Conservation (phyloP, 2,797 vertebrate genomes). For the Mallotus villosus region DNA sequence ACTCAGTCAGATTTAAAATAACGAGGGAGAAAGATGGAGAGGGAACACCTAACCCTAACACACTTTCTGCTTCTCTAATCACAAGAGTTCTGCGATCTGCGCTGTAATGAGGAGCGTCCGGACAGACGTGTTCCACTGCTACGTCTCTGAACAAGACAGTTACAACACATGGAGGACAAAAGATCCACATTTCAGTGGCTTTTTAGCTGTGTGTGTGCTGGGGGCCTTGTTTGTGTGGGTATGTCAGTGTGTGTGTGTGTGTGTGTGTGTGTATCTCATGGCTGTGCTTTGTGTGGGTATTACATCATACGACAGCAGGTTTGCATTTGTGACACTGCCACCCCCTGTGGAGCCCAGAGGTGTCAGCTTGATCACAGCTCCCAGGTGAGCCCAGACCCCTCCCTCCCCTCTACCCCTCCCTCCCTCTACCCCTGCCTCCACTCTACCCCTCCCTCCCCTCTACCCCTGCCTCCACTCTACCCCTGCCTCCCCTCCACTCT, state of each 20-base stretch:
- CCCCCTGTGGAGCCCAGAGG: constrained; percentile 59
- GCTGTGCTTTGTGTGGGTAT: constrained; percentile 1
- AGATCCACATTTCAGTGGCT: background rate
- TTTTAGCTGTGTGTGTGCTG: background rate
- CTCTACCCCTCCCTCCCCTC: no score
- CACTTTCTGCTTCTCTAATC: constrained; percentile 6
- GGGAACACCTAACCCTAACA: no score
- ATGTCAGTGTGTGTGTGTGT: background rate
- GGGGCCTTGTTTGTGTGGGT: background rate
- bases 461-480: background rate
- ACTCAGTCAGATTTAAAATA: background rate
- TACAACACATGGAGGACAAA: background rate
- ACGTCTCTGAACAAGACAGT: background rate
- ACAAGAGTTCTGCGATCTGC: background rate
- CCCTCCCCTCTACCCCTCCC: background rate
- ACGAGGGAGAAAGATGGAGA: background rate
- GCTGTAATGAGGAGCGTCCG: background rate
- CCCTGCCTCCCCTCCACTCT: background rate
- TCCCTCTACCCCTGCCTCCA: background rate
- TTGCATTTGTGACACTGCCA: constrained; percentile 55
- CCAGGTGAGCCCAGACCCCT: background rate
- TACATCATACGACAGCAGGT: constrained; percentile 47
- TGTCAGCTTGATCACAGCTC: constrained; percentile 62
- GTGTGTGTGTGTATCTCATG: background rate
- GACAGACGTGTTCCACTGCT: background rate